phyloP scores from a whole-genome alignment of 2,888 invertebrate genomes.

The Resseliella maxima region DNA sequence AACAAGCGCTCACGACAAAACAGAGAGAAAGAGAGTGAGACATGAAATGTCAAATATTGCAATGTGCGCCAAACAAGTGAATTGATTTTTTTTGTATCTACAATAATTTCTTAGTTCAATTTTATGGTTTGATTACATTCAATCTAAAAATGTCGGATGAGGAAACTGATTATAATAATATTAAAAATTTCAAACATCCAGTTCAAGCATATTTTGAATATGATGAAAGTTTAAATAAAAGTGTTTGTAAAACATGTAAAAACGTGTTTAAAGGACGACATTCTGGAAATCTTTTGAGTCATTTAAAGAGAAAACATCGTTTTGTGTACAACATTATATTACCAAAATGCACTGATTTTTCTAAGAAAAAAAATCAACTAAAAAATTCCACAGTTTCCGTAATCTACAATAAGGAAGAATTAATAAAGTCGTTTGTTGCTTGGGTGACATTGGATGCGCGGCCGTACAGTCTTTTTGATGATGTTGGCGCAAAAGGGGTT shows the following conservation, averaged over 20 bases:
- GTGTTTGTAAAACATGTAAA: background rate
- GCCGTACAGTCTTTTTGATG: background rate
- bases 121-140: background rate
- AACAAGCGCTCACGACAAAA: background rate
- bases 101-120: too few species aligned
- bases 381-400: background rate
- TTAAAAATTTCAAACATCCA: background rate
- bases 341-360: background rate
- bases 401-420: background rate
- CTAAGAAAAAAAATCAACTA: background rate
- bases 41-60: too few species aligned
- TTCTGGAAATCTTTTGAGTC: background rate
- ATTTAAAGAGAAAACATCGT: conserved; percentile 6
- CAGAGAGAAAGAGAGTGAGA: too few species aligned
- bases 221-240: background rate
- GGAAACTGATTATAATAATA: background rate
- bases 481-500: background rate
- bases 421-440: background rate
- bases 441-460: conserved; percentile 6
- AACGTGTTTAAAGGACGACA: background rate
- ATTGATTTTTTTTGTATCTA: too few species aligned
- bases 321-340: background rate
- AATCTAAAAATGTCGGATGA: background rate
- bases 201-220: background rate
- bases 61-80: too few species aligned